Evolutionary conservation across 2,797 vertebrate species (phyloP).

Genomic region (Anisognathus igniventris): DNA sequence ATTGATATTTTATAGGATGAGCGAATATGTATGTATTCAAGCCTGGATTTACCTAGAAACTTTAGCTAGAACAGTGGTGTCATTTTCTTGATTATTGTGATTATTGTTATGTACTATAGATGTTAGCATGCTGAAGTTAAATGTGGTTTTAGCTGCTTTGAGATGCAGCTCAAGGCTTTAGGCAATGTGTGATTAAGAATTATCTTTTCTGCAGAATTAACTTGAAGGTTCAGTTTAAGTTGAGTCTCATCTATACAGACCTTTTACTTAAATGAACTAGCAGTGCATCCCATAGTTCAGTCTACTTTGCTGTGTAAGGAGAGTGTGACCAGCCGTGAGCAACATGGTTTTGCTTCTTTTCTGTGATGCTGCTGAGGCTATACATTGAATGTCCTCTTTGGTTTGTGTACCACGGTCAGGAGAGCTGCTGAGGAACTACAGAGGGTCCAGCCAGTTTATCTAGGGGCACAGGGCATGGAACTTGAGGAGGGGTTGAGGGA

Average conservation of each 20-base stretch:
- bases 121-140: neutral
- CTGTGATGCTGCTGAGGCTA: neutral
- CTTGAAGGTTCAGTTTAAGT: neutral
- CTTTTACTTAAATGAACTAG: neutral
- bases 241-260: neutral
- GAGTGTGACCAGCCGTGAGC: neutral
- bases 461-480: accelerated
- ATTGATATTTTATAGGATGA: neutral
- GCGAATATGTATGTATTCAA: neutral
- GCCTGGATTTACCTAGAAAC: neutral
- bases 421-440: neutral
- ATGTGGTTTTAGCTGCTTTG: neutral
- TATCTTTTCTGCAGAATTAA: neutral
- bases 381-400: neutral
- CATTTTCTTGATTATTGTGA: neutral
- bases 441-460: neutral
- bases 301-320: neutral
- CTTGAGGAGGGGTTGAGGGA: neutral
- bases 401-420: neutral
- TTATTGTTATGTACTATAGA: neutral
- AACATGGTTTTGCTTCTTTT: neutral
- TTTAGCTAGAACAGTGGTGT: neutral
- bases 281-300: neutral
- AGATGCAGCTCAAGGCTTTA: neutral
- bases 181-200: neutral